Base-by-base conservation (phyloP, 2,888 invertebrate species). In the Ophion ellenae region DNA sequence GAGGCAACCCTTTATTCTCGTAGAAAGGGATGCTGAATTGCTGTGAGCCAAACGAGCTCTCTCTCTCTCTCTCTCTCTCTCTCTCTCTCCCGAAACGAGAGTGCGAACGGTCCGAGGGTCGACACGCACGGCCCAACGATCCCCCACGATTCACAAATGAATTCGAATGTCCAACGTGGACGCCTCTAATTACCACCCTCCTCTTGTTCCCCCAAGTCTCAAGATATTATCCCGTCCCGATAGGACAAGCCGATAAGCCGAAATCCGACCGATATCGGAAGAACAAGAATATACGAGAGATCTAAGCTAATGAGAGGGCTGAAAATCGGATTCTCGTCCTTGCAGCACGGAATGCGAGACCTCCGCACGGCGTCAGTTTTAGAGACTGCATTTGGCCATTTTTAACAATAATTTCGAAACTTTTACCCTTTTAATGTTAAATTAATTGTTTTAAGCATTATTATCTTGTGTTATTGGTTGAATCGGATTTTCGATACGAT, bases 81-180 rank as follows among this genome's bases (percentile, higher is more conserved):
- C 66, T 66, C 59, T 81, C 79, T 32, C 75, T 79, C 20, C 71
- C 64, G 57, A 73, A 73, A 80, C 64, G 73, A 61, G 74, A 83
- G 66, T 80, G 81, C 80, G 64, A 77, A 83, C 76, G 86, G 86
- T 86, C 87, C 83, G 84, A 83, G 86, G 86, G 86, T 85, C 81
- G 84, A 57, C 73, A 66, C 63, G 61, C 77, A 66, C 53, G 57
- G 71, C 80, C 73, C 78, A 74, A 70, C 77, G 83, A 85, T 80
- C 77, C 81, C 83, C 81, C 84, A 85, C 86, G 86, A 89, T 90
- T 90, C 71, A 80, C 89, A 90, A 92, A 92, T 92, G 92, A 92
- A 93, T 93, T 93, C 92, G 90, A 92, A 92, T 93, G 93, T 93
- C 91, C 92, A 89, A 89, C 92, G 90, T 78, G 74, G 81, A 81